phyloP scores from a whole-genome alignment of 92 coral and sea anemone species.

The Paramuricea clavata region DNA sequence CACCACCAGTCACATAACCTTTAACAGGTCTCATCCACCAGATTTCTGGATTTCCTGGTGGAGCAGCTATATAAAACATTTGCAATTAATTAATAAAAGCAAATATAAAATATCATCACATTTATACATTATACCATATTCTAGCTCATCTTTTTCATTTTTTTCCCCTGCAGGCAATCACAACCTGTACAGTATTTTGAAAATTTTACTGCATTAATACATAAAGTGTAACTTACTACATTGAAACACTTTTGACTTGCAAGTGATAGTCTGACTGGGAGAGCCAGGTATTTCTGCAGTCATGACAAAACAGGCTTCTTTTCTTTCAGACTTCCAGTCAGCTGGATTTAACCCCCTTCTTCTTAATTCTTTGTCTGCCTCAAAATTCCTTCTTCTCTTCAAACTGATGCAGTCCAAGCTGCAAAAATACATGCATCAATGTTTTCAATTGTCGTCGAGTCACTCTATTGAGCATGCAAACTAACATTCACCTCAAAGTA shows the following conservation, averaged over 20 bases:
- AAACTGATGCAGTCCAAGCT: constrained; percentile 94
- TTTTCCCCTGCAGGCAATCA: not conserved
- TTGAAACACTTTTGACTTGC: constrained; percentile 97
- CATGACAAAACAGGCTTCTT: constrained; percentile 90
- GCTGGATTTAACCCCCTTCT: constrained; percentile 97
- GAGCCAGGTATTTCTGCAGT: constrained; percentile 91
- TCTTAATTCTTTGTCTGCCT: constrained; percentile 92
- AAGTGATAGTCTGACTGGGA: constrained; percentile 75
- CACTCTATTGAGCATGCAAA: too few species aligned
- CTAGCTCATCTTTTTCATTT: not conserved
- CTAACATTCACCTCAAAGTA: too few species aligned
- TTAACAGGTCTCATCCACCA: constrained; percentile 98
- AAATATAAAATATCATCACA: not conserved
- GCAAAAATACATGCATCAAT: not conserved
- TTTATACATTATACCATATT: not conserved
- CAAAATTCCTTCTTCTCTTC: constrained; percentile 94
- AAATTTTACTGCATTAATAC: constrained; percentile 27
- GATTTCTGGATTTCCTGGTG: constrained; percentile 98
- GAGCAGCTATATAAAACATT: constrained; percentile 79
- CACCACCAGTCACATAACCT: constrained; percentile 95
- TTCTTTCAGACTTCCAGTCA: constrained; percentile 96
- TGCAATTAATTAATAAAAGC: not conserved
- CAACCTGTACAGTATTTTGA: not conserved
- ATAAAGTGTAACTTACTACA: constrained; percentile 99
- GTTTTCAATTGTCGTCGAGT: too few species aligned